These are phyloP conservation scores for Apaloderma vittatum DNA, from an alignment of 2,113 vertebrate species.

Conservation along the genomic window DNA sequence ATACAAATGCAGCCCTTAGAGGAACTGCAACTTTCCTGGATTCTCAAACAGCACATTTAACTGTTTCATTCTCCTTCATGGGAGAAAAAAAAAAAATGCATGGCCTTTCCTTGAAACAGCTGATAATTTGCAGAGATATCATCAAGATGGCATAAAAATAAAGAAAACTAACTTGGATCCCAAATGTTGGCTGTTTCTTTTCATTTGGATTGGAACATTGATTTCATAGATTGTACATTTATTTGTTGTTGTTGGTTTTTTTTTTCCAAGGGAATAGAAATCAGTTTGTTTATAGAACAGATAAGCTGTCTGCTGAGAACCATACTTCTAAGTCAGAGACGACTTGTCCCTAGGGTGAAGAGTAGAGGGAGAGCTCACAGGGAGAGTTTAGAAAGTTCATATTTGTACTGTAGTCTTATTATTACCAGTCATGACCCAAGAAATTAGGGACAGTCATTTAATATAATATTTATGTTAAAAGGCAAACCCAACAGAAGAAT, in stretches of 20 bases:
- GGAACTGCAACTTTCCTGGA: not conserved
- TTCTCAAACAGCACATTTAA: not conserved
- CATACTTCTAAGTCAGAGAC: not conserved
- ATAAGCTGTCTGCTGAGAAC: constrained; percentile 51
- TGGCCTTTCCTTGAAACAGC: not conserved
- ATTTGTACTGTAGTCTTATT: not conserved
- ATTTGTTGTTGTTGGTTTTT: not conserved
- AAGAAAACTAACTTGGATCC: not conserved
- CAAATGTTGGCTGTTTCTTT: not conserved
- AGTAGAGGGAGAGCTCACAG: not conserved
- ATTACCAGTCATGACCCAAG: not conserved
- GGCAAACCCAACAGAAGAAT: not conserved
- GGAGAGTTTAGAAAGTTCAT: constrained; percentile 21
- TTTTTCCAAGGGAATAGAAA: not conserved
- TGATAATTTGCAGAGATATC: not conserved
- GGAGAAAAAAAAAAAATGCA: not conserved
- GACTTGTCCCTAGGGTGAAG: constrained; percentile 39
- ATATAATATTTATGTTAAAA: constrained; percentile 11
- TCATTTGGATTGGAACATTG: not conserved
- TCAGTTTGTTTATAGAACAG: constrained; percentile 50
- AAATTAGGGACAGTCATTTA: not conserved
- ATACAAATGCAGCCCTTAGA: not conserved
- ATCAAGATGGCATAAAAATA: not conserved
- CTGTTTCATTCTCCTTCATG: not conserved
- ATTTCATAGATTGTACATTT: constrained; percentile 22